These are phyloP conservation scores for Nothobranchius kuhntae DNA, from an alignment of 2,113 vertebrate genomes.

Conservation along the genomic window DNA sequence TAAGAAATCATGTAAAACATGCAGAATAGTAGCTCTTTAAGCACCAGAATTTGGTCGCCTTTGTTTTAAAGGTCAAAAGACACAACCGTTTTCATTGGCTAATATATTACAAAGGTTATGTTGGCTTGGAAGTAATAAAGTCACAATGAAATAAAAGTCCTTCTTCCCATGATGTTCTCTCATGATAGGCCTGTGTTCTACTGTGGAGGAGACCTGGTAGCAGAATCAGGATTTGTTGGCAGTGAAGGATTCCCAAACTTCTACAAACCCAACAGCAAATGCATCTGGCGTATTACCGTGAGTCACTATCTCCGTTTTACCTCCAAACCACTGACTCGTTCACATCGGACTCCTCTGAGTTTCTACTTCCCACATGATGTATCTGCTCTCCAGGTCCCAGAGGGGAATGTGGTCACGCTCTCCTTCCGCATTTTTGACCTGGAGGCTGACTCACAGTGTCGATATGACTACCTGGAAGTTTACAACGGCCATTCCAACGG, in stretches of 20 bases:
- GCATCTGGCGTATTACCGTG: constrained; percentile 89
- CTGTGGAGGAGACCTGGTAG: constrained; percentile 85
- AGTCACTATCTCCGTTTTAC: constrained; percentile 42
- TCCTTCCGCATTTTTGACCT: constrained; percentile 88
- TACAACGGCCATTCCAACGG: constrained; percentile 82
- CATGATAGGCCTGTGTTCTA: constrained; percentile 83
- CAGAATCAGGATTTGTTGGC: constrained; percentile 85
- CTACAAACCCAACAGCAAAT: constrained; percentile 86
- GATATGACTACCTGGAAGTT: constrained; percentile 87
- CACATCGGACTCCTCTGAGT: constrained; percentile 17
- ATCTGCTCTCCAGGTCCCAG: constrained; percentile 81
- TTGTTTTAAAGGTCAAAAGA: no score
- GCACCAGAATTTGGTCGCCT: no score
- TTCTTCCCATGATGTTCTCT: neutral
- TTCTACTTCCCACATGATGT: neutral
- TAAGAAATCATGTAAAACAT: no score
- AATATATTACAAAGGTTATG: no score
- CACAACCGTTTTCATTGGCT: no score
- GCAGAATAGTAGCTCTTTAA: no score
- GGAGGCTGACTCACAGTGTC: constrained; percentile 85
- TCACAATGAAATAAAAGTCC: no score
- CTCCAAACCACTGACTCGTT: neutral
- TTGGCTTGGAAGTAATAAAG: no score
- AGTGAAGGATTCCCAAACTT: constrained; percentile 87
- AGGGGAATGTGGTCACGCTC: constrained; percentile 84